A percentile compares a stretch with the other conserved stretches of the same genome.
Evolutionary conservation across 1,140 invertebrate species (phyloP).

Genomic region (Bombus superbus): DNA sequence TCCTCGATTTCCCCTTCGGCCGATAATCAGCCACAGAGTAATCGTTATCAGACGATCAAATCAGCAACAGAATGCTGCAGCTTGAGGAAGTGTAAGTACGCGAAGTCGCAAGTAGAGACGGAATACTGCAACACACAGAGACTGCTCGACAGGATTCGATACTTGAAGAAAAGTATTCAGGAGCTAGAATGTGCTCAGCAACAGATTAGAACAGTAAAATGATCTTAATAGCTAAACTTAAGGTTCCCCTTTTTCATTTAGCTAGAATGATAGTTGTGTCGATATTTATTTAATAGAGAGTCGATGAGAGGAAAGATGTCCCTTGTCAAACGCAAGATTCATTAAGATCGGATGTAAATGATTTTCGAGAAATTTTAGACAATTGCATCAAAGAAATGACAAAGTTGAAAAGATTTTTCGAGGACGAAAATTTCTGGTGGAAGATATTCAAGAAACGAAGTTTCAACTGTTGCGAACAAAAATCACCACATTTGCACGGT

Average conservation of each 20-base stretch:
- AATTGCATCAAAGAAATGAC: conserved; percentile 49
- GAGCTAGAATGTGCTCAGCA: conserved; percentile 35
- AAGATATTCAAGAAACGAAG: conserved; percentile 46
- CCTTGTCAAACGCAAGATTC: not conserved
- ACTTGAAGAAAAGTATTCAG: conserved; percentile 53
- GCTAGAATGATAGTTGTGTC: not conserved
- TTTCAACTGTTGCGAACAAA: conserved; percentile 59
- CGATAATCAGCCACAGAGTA: conserved; percentile 5
- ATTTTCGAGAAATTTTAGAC: conserved; percentile 14
- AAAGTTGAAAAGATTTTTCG: conserved; percentile 52
- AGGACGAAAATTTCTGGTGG: conserved; percentile 58
- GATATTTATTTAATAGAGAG: not conserved
- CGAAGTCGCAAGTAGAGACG: conserved; percentile 17
- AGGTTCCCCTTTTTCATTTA: too few species aligned
- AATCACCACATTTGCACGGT: conserved; percentile 65
- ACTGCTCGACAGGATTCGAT: conserved; percentile 55
- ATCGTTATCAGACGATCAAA: conserved; percentile 21
- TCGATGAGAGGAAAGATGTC: not conserved
- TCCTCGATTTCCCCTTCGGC: not conserved
- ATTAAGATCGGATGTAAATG: conserved; percentile 35
- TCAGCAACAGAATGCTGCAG: conserved; percentile 17
- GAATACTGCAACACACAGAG: conserved; percentile 32
- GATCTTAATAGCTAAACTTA: not conserved
- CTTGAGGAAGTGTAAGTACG: conserved; percentile 44
- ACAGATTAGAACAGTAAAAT: not conserved